Evolutionary conservation across 2,797 vertebrate genomes (phyloP).

Genomic region (Pyrocephalus nanus): DNA sequence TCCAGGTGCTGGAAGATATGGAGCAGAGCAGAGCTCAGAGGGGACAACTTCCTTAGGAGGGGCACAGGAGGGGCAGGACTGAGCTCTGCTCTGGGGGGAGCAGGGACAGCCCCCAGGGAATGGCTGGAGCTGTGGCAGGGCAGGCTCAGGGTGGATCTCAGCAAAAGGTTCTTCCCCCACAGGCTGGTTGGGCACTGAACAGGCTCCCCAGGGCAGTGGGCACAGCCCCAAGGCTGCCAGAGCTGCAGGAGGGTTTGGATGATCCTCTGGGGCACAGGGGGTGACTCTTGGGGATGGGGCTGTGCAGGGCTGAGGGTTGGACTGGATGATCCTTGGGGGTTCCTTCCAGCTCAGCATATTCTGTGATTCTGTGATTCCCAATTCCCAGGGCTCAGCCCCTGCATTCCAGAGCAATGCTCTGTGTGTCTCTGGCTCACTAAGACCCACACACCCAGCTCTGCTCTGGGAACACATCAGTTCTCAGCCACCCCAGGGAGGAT

Average conservation of each 20-base stretch:
- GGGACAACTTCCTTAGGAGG: not conserved
- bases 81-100: not conserved
- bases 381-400: not conserved
- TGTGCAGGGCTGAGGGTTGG: not conserved
- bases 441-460: not conserved
- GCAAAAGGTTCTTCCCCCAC: not conserved
- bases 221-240: too few species aligned
- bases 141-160: too few species aligned
- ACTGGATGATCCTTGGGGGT: not conserved
- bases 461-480: not conserved
- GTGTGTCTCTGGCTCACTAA: not conserved
- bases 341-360: not conserved
- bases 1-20: not conserved
- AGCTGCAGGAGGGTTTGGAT: too few species aligned
- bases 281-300: too few species aligned
- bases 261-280: too few species aligned
- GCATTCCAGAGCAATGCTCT: not conserved
- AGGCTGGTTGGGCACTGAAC: not conserved
- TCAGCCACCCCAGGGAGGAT: accelerated
- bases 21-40: not conserved
- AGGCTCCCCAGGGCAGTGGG: too few species aligned
- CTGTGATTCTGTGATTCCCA: not conserved
- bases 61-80: too few species aligned
- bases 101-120: too few species aligned
- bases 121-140: too few species aligned